Base-by-base conservation (phyloP, 2,888 invertebrate species). In the Dichetophora obliterata region DNA sequence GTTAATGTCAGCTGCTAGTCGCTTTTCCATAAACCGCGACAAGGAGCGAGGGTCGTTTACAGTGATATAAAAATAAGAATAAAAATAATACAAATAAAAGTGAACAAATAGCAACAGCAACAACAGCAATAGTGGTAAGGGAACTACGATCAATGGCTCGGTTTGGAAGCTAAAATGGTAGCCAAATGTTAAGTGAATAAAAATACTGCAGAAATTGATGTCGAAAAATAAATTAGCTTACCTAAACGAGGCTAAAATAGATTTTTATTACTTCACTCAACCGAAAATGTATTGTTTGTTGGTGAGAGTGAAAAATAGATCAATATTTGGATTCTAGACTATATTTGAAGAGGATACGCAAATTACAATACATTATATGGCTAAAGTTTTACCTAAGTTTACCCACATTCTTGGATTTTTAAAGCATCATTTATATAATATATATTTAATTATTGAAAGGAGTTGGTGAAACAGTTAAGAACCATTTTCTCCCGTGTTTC, bases 171-270 rank as follows among this genome's bases (percentile, higher is more conserved):
- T 22, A 19, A 71, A 54, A 31, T 22, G 50, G 34, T 2, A 31
- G 34, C 70, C 24, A 37, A 63, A 37, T 59, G 43, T 48, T n/a
- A 54, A 54, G 50, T n/a, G 31, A 52, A 68, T 66, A 71, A 71
- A 71, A 54, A 34, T 24, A 68, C n/a, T 50, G 9, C 19, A 50
- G 48, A 27, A 52, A 50, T 52, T 52, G 34, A 34, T 61, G 50
- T 27, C 9, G 22, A 59, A 22, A 63, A n/a, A 73, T 73, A 73
- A 75, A 75, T 75, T 68, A 75, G 57, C 52, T 54, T 75, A n/a
- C n/a, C n/a, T n/a, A 75, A 66, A 43, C 27, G 75, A 54, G 52
- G 50, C 50, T 69, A 52, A 69, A 69, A 11, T 69, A 50, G 69
- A 50, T 69, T 69, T 69, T 69, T 69, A 69, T 69, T 48, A 69